These are phyloP conservation scores for Microchrysa polita DNA, from an alignment of 2,888 invertebrate species.

Conservation along the genomic window DNA sequence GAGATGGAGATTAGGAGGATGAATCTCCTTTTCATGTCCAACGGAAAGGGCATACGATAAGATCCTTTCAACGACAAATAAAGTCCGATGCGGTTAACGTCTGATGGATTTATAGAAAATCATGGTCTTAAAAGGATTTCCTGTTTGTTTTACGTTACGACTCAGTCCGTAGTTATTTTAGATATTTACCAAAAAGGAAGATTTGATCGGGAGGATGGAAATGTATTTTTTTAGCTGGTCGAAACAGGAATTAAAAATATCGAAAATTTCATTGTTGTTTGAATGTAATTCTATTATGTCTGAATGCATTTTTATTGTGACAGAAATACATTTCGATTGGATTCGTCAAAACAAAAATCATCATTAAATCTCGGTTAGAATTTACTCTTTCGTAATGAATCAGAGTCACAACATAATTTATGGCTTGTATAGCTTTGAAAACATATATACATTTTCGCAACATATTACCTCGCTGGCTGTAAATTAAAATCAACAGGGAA, in stretches of 20 bases:
- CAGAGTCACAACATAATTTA: no score
- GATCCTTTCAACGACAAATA: no score
- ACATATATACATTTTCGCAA: not conserved
- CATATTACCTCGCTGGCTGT: not conserved
- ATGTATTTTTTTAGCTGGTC: not conserved
- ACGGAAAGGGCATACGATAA: no score
- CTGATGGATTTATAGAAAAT: constrained; percentile 4
- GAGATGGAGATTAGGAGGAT: no score
- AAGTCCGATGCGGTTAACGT: not conserved
- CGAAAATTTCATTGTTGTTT: not conserved
- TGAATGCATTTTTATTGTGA: no score
- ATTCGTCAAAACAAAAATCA: no score
- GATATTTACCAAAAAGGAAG: not conserved
- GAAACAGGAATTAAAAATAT: not conserved
- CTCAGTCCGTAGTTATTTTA: not conserved
- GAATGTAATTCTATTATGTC: no score
- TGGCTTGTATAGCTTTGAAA: no score
- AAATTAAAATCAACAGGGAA: not conserved
- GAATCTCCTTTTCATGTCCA: no score
- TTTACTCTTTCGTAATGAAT: no score
- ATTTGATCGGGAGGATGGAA: not conserved
- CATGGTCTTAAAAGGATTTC: not conserved
- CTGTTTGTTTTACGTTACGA: not conserved
- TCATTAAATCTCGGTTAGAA: no score
- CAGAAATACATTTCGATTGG: no score